phyloP scores from a whole-genome alignment of 2,113 vertebrate species.

The Lagenorhynchus albirostris region DNA sequence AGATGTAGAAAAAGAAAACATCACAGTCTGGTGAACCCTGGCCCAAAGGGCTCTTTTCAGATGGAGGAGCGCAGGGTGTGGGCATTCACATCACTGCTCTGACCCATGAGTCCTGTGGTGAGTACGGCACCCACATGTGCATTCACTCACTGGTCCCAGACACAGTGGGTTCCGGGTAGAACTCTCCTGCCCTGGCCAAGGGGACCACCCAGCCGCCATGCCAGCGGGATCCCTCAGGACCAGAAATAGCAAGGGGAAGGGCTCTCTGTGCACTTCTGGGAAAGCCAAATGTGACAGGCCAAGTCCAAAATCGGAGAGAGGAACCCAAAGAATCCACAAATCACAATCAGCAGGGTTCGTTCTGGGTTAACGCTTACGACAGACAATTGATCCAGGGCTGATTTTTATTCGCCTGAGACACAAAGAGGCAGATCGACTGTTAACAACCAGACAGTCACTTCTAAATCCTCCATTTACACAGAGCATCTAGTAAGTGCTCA shows the following conservation, averaged over 20 bases:
- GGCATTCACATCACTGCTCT: neutral
- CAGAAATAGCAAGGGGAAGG: neutral
- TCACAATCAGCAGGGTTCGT: neutral
- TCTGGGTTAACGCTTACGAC: neutral
- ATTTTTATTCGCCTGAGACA: neutral
- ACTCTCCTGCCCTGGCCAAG: neutral
- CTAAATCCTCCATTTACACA: neutral
- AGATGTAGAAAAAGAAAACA: neutral
- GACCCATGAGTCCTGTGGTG: too few relatives aligned
- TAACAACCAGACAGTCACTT: neutral
- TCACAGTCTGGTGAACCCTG: neutral
- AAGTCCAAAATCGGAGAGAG: neutral
- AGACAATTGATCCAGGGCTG: neutral
- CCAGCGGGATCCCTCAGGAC: neutral
- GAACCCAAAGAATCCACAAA: neutral
- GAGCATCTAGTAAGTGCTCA: neutral
- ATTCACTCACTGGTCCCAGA: neutral
- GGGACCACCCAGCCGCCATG: neutral
- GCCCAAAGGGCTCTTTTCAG: neutral
- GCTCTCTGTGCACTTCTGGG: neutral
- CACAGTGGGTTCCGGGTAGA: neutral
- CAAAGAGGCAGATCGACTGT: neutral
- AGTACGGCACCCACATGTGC: neutral
- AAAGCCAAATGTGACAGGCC: neutral
- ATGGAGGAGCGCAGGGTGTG: neutral